Base-by-base conservation (phyloP, 2,113 vertebrate genomes). In the Tiliqua scincoides region DNA sequence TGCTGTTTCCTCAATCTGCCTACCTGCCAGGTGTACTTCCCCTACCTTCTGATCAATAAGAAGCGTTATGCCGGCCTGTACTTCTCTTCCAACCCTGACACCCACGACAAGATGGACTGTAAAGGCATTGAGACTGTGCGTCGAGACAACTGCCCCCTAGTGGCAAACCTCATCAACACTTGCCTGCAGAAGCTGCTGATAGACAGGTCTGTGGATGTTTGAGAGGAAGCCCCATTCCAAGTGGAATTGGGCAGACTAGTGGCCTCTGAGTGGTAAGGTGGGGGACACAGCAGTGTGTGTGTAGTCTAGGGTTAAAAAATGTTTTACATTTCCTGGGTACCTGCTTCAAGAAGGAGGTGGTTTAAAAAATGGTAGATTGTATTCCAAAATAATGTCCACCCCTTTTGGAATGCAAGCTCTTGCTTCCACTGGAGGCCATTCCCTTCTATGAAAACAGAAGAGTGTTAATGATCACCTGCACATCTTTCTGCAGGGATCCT, bases 31-130 rank as follows among this genome's bases (percentile, higher is more conserved):
- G 98, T 99, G 52, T 99, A 99, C 89, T 98, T 97, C 90, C 98
- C 98, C 0, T 99, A 99, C 93, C 96, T 99, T 92, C 95, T 99
- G 85, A 98, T 99, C 96, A 98, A 97, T 93, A 99, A 99, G 96
- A 99, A 99, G 95, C 97, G 98, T 77, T 99, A 99, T 0, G 98
- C 98, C 0, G 98, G 98, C 32, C 96, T 98, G 1, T 98, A 98
- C 76, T 98, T 98, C 94, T 98, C 98, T 65, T 96, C 97, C 27
- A 96, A 90, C 17, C 77, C 97, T 0, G 94, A 97, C 12, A 86
- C 93, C 0, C 97, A 98, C 1, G 98, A 98, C 63, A 97, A 98
- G 83, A 98, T 98, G 98, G 98, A 99, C 91, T 98, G 98, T 89
- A 99, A 98, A 91, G 98, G 98, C 67, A 97, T 99, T 18, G 98